These are phyloP conservation scores for Sebastes iracundus DNA, from an alignment of 2,797 vertebrate species.

Conservation along the genomic window DNA sequence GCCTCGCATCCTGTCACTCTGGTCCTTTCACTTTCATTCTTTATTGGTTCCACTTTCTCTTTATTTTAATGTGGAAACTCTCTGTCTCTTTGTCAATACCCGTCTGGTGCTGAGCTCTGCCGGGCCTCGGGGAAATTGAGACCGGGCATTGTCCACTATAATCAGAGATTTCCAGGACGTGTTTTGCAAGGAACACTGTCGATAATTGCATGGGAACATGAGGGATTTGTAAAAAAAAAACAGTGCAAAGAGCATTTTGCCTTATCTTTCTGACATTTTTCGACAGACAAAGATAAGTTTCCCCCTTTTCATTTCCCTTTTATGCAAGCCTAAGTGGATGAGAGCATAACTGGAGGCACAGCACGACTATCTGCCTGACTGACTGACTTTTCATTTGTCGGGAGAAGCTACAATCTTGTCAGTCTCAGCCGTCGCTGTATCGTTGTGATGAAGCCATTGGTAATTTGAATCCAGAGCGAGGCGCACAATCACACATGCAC, in stretches of 20 bases:
- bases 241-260: constrained; percentile 29
- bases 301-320: constrained; percentile 34
- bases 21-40: constrained; percentile 13
- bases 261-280: constrained; percentile 58
- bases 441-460: constrained; percentile 27
- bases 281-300: constrained; percentile 23
- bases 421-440: constrained; percentile 20
- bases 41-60: not conserved
- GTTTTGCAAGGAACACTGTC: constrained; percentile 5
- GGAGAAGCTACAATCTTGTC: constrained; percentile 40
- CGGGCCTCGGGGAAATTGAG: constrained; percentile 32
- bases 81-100: constrained; percentile 20
- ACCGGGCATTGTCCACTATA: constrained; percentile 32
- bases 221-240: constrained; percentile 9
- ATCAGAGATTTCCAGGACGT: constrained; percentile 39
- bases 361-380: constrained; percentile 15
- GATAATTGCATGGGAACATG: constrained; percentile 20
- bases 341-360: constrained; percentile 44
- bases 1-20: constrained; percentile 1
- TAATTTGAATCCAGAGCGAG: constrained; percentile 31
- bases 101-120: constrained; percentile 10
- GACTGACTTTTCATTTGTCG: constrained; percentile 45
- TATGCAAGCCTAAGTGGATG: constrained; percentile 45
- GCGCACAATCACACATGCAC: not conserved
- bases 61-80: not conserved